Evolutionary conservation across 1,140 invertebrate species (phyloP), one percentile per base, ranked within the genome.

Genomic region (Scaptodrosophila lebanonensis): DNA sequence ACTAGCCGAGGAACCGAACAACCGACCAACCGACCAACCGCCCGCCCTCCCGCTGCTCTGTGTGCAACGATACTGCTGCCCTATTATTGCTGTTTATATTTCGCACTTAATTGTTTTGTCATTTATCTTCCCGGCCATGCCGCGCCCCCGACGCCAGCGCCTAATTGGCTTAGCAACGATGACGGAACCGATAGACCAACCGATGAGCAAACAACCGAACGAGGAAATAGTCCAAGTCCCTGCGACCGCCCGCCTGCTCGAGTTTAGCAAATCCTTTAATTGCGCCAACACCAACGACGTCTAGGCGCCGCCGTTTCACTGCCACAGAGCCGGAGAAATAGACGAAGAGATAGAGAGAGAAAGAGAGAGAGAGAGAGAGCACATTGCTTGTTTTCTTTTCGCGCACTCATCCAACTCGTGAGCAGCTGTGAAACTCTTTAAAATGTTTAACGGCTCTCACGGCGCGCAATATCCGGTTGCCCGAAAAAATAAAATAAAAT

Each of bases 61-160:
- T 40, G 48, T 29, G 29, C 58, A 42, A 47, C 43, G 47, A 22
- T 43, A 47, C 32, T 18, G 1, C 27, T 7, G 36, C 53, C 6
- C 53, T 53, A 57, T 64, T 54, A 56, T 51, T 45, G 51, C 62
- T 83, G 73, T 83, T 83, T 83, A 83, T 82, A 83, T 83, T 83
- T 83, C 73, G 79, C 79, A 83, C 79, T 84, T 83, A 83, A 83
- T 83, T 83, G 79, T 83, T 83, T 83, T 83, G 72, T 76, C 76
- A 83, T 83, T 83, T 83, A 82, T 82, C 75, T 79, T 79, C 49
- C 51, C n/a, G n/a, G 58, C 44, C 15, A 18, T 15, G 25, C n/a
- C 42, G 52, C 40, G 56, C 61, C 56, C 56, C 43, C 49, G 13
- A 12, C 12, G 30, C 7, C 35, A 7, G 16, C 11, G 8, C 6